Conservation (phyloP, 2,888 invertebrate genomes). For the Criorhina ranunculi region DNA sequence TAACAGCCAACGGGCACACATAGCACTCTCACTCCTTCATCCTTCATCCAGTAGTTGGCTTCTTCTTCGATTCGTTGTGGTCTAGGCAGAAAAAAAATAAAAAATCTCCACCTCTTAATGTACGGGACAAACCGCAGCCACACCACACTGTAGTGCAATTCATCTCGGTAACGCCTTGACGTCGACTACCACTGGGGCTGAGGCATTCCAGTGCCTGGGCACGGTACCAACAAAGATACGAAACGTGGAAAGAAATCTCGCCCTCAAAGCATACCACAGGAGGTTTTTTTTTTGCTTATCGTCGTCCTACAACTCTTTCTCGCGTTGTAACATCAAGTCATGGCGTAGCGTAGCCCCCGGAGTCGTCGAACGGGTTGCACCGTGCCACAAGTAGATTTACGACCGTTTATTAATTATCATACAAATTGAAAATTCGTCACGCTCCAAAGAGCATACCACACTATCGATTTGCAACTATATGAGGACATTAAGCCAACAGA, state of each 20-base stretch:
- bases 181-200: slow-evolving; percentile 60
- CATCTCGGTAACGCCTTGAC: slow-evolving; percentile 74
- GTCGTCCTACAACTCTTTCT: slow-evolving; percentile 67
- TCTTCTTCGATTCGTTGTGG: slow-evolving; percentile 69
- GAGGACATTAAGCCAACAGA: slow-evolving; percentile 54
- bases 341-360: slow-evolving; percentile 56
- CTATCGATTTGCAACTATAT: slow-evolving; percentile 62
- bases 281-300: slow-evolving; percentile 60
- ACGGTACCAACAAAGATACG: slow-evolving; percentile 27
- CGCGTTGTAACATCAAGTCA: slow-evolving; percentile 65
- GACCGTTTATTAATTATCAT: slow-evolving; percentile 79
- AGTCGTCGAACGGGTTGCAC: slow-evolving; percentile 69
- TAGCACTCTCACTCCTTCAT: slow-evolving; percentile 69
- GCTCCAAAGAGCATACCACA: slow-evolving; percentile 68
- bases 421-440: slow-evolving; percentile 79
- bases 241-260: slow-evolving; percentile 68
- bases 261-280: slow-evolving; percentile 68
- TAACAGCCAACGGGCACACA: slow-evolving; percentile 68
- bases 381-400: slow-evolving; percentile 74
- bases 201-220: slow-evolving; percentile 37
- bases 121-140: slow-evolving; percentile 26
- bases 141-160: slow-evolving; percentile 53
- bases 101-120: slow-evolving; percentile 64
- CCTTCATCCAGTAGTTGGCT: slow-evolving; percentile 73
- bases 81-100: no score